Evolutionary conservation across 2,113 vertebrate genomes (phyloP).

Genomic region (Bombycilla garrulus): DNA sequence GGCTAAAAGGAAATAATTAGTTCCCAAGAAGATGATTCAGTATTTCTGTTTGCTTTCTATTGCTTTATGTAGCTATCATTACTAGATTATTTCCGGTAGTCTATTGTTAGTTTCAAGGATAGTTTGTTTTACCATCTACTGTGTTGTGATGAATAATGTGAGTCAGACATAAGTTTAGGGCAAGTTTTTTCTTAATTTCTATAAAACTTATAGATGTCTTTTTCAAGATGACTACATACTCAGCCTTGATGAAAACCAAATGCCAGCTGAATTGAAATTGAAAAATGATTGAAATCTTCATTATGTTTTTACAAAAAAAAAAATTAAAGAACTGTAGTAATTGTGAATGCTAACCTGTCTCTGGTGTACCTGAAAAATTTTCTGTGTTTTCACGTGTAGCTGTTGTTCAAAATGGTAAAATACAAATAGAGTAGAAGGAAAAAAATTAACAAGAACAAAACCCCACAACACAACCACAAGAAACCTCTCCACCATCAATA

Average conservation of each 20-base stretch:
- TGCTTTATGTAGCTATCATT: background rate
- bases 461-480: background rate
- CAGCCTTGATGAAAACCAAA: background rate
- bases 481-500: rapidly evolving
- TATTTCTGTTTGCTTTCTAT: background rate
- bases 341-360: background rate
- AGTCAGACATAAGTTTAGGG: background rate
- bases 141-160: background rate
- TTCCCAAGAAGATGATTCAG: background rate
- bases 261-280: background rate
- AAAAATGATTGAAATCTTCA: no score
- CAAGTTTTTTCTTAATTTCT: background rate
- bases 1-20: background rate
- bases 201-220: background rate
- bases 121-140: background rate
- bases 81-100: background rate
- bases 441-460: background rate
- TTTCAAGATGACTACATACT: background rate
- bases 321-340: background rate
- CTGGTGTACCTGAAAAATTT: background rate
- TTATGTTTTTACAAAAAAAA: background rate
- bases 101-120: background rate
- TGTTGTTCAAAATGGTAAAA: background rate
- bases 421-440: background rate
- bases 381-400: background rate